Base-by-base conservation (phyloP, 2,888 invertebrate genomes). In the Oasisia sp. region DNA sequence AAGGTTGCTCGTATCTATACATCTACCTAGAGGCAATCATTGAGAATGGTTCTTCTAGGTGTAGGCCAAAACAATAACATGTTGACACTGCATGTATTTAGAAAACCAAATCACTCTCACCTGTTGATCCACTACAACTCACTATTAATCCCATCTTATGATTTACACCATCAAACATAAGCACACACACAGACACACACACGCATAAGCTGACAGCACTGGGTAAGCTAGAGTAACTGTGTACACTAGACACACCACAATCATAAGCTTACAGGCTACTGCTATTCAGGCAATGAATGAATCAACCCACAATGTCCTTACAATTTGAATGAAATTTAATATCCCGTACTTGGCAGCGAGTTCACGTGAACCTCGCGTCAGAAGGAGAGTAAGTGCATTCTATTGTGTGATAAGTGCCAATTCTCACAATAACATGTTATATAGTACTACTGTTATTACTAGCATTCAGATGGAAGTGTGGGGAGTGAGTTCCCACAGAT, bases 301-400 rank as follows among this genome's bases (percentile, higher is more conserved):
- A 74, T 74, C 74, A 74, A 74, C n/a, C 74, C 0, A 74, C 8
- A 74, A 74, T 19, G 74, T 74, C n/a, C 19, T 74, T 74, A 27
- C 74, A 27, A 74, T 27, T n/a, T 74, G 74, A 74, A 74, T 74
- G 74, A 74, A 74, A 74, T 74, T n/a, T 74, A 74, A n/a, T 74
- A 74, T 19, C n/a, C 14, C 27, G n/a, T 74, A 74, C 74, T 5
- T 74, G n/a, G 74, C 74, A 74, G 7, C 27, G 27, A 19, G n/a
- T 74, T 74, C 74, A 74, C 74, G 27, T 27, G 27, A 74, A n/a
- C 74, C 74, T 7, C 3, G 27, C 27, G 74, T 74, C 74, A 74
- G 27, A 74, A 27, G 74, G n/a, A 74, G n/a, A 19, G 27, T 74
- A 74, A 74, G 27, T 74, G 74, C 27, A n/a, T 74, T 74, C 74